Conservation (phyloP, 2,797 vertebrate genomes). For the Argyrosomus regius region DNA sequence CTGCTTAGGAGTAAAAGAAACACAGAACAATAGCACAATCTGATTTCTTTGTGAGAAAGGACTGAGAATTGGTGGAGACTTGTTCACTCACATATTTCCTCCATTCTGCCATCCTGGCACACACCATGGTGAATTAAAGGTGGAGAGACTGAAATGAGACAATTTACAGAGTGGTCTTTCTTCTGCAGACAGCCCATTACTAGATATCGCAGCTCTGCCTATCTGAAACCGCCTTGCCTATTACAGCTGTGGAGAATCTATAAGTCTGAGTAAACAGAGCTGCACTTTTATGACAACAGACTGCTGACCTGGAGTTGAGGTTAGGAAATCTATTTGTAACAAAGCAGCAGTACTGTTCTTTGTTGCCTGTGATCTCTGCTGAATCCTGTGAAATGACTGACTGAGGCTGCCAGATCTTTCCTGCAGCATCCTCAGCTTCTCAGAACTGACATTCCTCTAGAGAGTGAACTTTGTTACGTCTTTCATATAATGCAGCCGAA, state of each 20-base stretch:
- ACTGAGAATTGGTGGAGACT: slow-evolving; percentile 8
- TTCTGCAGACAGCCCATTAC: slow-evolving; percentile 37
- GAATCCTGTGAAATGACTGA: slow-evolving; percentile 49
- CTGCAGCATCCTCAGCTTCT: slow-evolving; percentile 38
- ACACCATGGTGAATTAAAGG: slow-evolving; percentile 7
- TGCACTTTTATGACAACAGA: slow-evolving; percentile 48
- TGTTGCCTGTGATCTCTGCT: slow-evolving; percentile 53
- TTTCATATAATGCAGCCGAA: slow-evolving; percentile 13
- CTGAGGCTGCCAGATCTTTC: slow-evolving; percentile 33
- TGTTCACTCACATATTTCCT: slow-evolving; percentile 19
- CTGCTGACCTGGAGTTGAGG: slow-evolving; percentile 53
- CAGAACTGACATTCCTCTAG: slow-evolving; percentile 30
- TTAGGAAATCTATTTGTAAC: slow-evolving; percentile 58
- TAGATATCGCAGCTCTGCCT: neutral
- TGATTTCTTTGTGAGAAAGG: slow-evolving; percentile 37
- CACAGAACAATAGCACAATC: slow-evolving; percentile 24
- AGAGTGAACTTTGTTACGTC: slow-evolving; percentile 34
- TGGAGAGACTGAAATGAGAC: slow-evolving; percentile 23
- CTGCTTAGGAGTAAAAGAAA: slow-evolving; percentile 32
- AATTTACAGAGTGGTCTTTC: slow-evolving; percentile 24
- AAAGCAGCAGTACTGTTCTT: slow-evolving; percentile 15
- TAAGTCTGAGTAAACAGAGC: slow-evolving; percentile 50
- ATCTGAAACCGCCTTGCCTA: slow-evolving; percentile 11
- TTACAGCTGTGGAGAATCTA: slow-evolving; percentile 15
- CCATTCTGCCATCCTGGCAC: slow-evolving; percentile 19